phyloP scores from a whole-genome alignment of 37 sponge, comb jelly and placozoan species.

The Hexactinellida sp. region DNA sequence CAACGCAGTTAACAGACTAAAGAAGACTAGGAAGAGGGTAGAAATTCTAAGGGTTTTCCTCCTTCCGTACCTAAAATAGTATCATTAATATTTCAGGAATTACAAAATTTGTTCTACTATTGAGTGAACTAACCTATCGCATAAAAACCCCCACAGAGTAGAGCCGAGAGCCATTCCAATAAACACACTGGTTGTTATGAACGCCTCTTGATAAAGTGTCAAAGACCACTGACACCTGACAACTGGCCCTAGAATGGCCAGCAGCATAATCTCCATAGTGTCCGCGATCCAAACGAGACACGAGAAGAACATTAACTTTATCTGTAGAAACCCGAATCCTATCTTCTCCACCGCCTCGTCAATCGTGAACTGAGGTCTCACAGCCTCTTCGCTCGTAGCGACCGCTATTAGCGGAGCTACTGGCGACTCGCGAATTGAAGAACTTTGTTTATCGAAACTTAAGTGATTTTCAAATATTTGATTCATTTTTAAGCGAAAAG shows the following conservation, averaged over 20 bases:
- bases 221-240: not conserved
- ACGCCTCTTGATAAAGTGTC: conserved; percentile 1
- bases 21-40: not conserved
- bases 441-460: no score
- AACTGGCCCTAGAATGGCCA: not conserved
- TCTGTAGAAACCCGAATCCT: conserved; percentile 52
- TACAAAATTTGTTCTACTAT: no score
- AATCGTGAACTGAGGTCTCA: conserved; percentile 29
- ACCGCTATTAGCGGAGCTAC: no score
- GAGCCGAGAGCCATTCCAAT: conserved; percentile 13
- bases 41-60: not conserved
- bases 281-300: conserved; percentile 28
- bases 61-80: not conserved
- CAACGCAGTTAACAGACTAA: not conserved
- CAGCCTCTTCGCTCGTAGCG: no score
- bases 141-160: not conserved
- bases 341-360: conserved; percentile 52
- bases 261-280: not conserved
- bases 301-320: conserved; percentile 28
- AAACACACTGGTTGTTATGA: conserved; percentile 20
- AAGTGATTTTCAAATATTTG: no score
- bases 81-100: no score
- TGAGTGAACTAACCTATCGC: not conserved
- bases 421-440: no score
- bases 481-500: no score